Conservation (phyloP, 2,113 vertebrate genomes). For the Columba livia region DNA sequence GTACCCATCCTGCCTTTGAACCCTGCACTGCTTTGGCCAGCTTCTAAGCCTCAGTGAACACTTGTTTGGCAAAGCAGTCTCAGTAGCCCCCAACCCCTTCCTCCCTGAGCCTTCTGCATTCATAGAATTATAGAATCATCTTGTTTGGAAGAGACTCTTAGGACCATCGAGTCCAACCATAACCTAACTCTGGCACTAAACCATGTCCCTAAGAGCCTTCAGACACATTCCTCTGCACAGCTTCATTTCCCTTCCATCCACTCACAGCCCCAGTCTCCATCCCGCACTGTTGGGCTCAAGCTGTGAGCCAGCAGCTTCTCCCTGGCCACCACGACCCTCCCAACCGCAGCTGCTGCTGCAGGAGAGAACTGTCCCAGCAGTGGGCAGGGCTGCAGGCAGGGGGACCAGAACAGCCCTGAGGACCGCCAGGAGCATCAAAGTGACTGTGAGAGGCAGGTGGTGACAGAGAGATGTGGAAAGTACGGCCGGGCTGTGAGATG, state of each 20-base stretch:
- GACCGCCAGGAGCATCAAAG: neutral
- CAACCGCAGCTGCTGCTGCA: neutral
- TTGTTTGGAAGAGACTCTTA: too few species aligned
- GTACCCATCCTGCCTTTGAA: neutral
- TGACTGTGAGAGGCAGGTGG: neutral
- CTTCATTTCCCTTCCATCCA: neutral
- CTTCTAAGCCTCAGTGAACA: neutral
- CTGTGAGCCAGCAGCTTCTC: neutral
- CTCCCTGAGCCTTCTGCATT: neutral
- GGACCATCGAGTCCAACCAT: too few species aligned
- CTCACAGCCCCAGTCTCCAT: neutral
- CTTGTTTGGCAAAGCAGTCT: neutral
- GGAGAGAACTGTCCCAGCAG: neutral
- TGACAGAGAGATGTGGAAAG: neutral
- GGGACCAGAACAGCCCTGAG: neutral
- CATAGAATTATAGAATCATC: too few species aligned
- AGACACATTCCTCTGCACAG: neutral
- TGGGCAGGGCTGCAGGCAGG: neutral
- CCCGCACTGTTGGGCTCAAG: neutral
- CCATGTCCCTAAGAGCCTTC: too few species aligned
- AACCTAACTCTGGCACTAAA: too few species aligned
- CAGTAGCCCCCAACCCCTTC: neutral
- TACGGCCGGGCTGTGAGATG: neutral
- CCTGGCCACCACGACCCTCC: neutral
- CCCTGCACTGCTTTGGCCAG: rapidly evolving